Percentiles rank a stretch among this genome's conserved stretches.
phyloP scores from a whole-genome alignment of 2,797 vertebrate species.

The Acrocephalus scirpaceus region DNA sequence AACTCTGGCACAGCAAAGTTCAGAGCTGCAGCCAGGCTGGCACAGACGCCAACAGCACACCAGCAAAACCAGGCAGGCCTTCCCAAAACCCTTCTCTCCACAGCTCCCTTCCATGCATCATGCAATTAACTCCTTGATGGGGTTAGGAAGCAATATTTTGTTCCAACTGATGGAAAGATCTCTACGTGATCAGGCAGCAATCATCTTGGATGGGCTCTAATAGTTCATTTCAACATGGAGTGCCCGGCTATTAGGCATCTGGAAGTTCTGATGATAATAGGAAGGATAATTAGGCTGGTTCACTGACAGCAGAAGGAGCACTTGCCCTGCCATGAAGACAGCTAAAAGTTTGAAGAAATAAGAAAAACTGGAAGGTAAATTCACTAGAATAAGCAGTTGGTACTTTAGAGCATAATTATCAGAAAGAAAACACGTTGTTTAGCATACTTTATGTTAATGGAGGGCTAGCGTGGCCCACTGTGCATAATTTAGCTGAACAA shows the following conservation, averaged over 20 bases:
- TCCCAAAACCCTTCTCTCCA: background rate
- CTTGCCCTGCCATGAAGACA: conserved; percentile 61
- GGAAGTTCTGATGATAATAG: conserved; percentile 54
- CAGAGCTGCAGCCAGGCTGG: background rate
- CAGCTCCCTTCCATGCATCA: background rate
- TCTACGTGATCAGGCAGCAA: conserved; percentile 27
- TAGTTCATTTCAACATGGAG: conserved; percentile 41
- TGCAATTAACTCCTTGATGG: conserved; percentile 32
- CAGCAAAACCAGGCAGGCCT: background rate
- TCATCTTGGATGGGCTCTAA: conserved; percentile 23
- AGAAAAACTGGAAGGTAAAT: conserved; percentile 74
- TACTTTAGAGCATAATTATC: conserved; percentile 86
- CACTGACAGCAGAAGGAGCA: conserved; percentile 59
- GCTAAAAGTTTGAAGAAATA: conserved; percentile 73
- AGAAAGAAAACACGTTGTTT: conserved; percentile 81
- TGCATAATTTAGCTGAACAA: conserved; percentile 91
- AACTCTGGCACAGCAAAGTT: background rate
- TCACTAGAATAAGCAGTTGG: conserved; percentile 83
- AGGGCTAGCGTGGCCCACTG: conserved; percentile 86
- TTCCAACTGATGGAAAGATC: background rate
- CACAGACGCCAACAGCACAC: background rate
- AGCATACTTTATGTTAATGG: conserved; percentile 89
- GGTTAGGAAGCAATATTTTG: conserved; percentile 41
- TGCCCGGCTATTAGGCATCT: conserved; percentile 39
- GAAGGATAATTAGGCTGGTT: conserved; percentile 51